These are phyloP conservation scores for Argyresthia goedartella DNA, from an alignment of 2,888 invertebrate genomes.

Conservation along the genomic window DNA sequence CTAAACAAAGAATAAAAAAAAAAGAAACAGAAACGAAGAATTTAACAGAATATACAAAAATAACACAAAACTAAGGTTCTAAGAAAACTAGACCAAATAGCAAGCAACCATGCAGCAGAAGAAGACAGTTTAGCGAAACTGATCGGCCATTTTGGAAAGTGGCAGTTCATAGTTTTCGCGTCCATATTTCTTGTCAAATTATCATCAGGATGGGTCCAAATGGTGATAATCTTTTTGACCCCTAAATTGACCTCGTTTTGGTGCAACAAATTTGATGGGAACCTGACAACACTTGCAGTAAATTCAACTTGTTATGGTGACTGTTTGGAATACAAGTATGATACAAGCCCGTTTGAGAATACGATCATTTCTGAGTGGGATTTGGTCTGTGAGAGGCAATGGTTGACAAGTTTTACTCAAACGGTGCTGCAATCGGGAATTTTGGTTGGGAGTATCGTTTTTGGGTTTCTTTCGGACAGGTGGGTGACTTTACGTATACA, in stretches of 20 bases:
- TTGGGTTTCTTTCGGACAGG: slow-evolving; percentile 82
- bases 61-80: neutral
- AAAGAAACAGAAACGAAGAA: too few species aligned
- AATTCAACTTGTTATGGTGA: slow-evolving; percentile 61
- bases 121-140: slow-evolving; percentile 45
- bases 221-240: slow-evolving; percentile 80
- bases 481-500: slow-evolving; percentile 32
- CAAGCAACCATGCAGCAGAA: slow-evolving; percentile 13
- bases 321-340: slow-evolving; percentile 70
- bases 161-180: slow-evolving; percentile 77
- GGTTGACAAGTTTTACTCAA: slow-evolving; percentile 79
- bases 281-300: slow-evolving; percentile 26
- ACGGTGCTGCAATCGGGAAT: slow-evolving; percentile 81
- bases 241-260: slow-evolving; percentile 66
- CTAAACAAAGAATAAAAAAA: too few species aligned
- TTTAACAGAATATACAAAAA: too few species aligned
- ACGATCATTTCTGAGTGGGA: slow-evolving; percentile 83
- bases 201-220: slow-evolving; percentile 83
- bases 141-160: slow-evolving; percentile 71
- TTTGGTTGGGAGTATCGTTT: slow-evolving; percentile 77
- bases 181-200: slow-evolving; percentile 79
- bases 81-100: neutral
- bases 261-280: slow-evolving; percentile 46
- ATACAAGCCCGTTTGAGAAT: slow-evolving; percentile 74
- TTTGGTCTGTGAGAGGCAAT: slow-evolving; percentile 74